Evolutionary conservation across 2,888 invertebrate genomes (phyloP).

Genomic region (Gymnocheta viridis): DNA sequence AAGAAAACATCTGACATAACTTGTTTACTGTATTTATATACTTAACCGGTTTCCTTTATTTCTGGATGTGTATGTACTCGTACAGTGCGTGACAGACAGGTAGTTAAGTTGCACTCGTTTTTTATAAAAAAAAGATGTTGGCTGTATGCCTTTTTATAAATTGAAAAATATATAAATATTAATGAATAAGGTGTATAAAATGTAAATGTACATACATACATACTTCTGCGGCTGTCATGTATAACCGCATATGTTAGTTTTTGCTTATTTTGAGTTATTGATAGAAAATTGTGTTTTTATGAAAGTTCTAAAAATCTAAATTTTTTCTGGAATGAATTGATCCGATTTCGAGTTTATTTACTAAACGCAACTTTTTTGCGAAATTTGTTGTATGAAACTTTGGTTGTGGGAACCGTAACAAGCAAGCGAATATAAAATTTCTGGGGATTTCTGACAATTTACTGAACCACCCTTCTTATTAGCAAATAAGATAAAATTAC

Average conservation of each 20-base stretch:
- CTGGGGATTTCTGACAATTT: too few species aligned
- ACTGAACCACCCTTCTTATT: too few species aligned
- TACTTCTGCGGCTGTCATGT: background rate
- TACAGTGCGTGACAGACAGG: conserved; percentile 14
- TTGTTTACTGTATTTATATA: conserved; percentile 1
- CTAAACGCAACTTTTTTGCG: too few species aligned
- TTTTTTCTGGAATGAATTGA: too few species aligned
- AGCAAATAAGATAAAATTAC: too few species aligned
- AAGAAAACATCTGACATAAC: conserved; percentile 15
- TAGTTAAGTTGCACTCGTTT: background rate
- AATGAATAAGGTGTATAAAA: background rate
- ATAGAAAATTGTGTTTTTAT: background rate
- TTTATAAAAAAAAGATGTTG: background rate
- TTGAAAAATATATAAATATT: conserved; percentile 1
- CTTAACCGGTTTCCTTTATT: conserved; percentile 11
- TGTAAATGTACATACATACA: background rate
- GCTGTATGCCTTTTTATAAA: background rate
- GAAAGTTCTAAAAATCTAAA: too few species aligned
- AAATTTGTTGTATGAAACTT: too few species aligned
- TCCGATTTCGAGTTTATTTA: too few species aligned
- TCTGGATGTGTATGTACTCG: background rate
- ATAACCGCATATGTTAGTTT: background rate
- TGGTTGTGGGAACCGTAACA: too few species aligned
- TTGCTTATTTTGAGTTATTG: background rate
- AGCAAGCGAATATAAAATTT: too few species aligned